Conservation (phyloP, 1,140 invertebrate species). For the Zaprionus nigranus region DNA sequence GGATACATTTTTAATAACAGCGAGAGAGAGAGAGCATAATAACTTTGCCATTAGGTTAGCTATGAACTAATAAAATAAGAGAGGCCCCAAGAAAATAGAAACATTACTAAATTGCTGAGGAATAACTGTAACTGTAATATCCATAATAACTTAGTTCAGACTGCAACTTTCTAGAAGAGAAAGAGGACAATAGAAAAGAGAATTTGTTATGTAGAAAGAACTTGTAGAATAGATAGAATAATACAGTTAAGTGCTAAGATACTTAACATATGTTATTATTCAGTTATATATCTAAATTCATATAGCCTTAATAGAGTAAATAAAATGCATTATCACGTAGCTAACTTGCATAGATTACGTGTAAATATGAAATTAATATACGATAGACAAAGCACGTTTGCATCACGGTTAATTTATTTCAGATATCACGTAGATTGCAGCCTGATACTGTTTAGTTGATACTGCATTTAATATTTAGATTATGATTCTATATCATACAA, state of each 20-base stretch:
- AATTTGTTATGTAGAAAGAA: too few relatives aligned
- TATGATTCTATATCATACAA: background rate
- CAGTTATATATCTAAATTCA: background rate
- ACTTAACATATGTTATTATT: background rate
- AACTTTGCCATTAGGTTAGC: conserved; percentile 71
- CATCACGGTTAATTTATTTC: background rate
- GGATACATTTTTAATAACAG: conserved; percentile 80
- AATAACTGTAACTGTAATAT: conserved; percentile 42
- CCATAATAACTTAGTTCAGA: conserved; percentile 15
- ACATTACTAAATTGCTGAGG: conserved; percentile 9
- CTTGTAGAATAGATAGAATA: background rate
- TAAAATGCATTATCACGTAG: background rate
- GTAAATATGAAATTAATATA: background rate
- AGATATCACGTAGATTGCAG: background rate
- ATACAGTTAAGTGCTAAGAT: background rate
- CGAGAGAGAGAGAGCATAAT: conserved; percentile 58
- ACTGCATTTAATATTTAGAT: background rate
- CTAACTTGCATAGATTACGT: background rate
- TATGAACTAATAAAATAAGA: conserved; percentile 46
- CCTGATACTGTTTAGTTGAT: background rate
- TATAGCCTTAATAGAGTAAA: background rate
- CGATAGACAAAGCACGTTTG: background rate
- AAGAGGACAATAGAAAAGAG: background rate
- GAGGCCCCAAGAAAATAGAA: conserved; percentile 47
- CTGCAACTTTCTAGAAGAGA: background rate